A percentile compares a stretch with the other conserved stretches of the same genome.
Conservation (phyloP, 2,797 vertebrate species). For the Cossypha polioptera region DNA sequence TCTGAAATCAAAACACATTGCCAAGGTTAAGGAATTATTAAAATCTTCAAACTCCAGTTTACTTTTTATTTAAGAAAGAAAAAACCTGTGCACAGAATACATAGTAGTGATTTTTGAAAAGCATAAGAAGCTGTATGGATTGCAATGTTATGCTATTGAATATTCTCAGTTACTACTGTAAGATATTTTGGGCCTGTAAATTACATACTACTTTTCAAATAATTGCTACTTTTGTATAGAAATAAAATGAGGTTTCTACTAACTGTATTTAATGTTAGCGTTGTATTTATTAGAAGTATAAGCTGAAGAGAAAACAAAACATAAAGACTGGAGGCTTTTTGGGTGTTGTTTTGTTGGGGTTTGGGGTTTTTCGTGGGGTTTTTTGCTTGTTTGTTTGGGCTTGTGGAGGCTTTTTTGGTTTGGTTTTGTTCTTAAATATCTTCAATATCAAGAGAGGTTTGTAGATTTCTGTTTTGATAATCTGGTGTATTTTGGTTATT, state of each 20-base stretch:
- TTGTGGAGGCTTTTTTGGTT: not conserved
- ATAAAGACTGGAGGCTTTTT: not conserved
- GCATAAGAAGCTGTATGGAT: rapidly evolving
- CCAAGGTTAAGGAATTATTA: not conserved
- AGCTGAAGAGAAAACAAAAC: not conserved
- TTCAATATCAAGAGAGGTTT: not conserved
- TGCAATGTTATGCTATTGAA: not conserved
- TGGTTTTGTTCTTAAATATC: not conserved
- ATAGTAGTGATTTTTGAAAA: not conserved
- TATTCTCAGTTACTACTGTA: not conserved
- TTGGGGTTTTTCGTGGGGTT: not conserved
- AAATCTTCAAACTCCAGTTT: not conserved
- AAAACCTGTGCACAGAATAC: not conserved
- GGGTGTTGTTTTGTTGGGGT: not conserved
- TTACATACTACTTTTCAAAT: not conserved
- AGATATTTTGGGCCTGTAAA: not conserved
- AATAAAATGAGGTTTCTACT: not conserved
- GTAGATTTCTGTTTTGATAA: not conserved
- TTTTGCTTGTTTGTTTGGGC: not conserved
- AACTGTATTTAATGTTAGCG: not conserved
- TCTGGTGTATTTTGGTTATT: not conserved
- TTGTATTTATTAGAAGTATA: not conserved
- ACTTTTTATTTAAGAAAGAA: not conserved
- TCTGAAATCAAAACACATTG: not conserved
- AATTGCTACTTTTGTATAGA: not conserved